Conservation (phyloP, 2,797 vertebrate genomes). For the Paedocypris micromegethes region DNA sequence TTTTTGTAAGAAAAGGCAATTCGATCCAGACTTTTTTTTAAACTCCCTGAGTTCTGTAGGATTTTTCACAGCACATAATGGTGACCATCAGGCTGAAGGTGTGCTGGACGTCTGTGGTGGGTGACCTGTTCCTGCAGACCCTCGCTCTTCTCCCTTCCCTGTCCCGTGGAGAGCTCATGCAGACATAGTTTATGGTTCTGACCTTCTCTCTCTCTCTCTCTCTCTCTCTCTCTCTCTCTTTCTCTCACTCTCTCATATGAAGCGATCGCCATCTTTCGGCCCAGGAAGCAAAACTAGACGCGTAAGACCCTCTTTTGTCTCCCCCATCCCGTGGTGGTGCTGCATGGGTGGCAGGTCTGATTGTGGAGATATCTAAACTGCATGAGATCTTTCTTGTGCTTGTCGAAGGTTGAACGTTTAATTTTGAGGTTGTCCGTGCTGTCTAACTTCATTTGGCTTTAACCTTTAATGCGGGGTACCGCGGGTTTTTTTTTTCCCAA, state of each 20-base stretch:
- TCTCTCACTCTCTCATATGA: slow-evolving; percentile 59
- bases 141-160: not conserved
- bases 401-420: no score
- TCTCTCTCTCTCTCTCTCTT: slow-evolving; percentile 49
- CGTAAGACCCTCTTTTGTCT: slow-evolving; percentile 80
- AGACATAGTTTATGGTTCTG: slow-evolving; percentile 51
- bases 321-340: slow-evolving; percentile 27
- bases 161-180: slow-evolving; percentile 11
- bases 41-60: no score
- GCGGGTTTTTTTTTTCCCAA: no score
- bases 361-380: slow-evolving; percentile 1
- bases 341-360: not conserved
- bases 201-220: slow-evolving; percentile 23
- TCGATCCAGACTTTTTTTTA: no score
- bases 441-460: no score
- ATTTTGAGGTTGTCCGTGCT: no score
- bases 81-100: no score
- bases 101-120: no score
- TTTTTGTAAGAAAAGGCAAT: no score
- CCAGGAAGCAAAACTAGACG: slow-evolving; percentile 96
- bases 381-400: slow-evolving; percentile 9
- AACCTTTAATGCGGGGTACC: no score
- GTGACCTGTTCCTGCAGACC: slow-evolving; percentile 22
- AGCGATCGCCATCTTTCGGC: slow-evolving; percentile 92
- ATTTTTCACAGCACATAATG: no score